These are phyloP conservation scores for Allolobophora icterica DNA, from an alignment of 2,888 invertebrate genomes.

Conservation along the genomic window DNA sequence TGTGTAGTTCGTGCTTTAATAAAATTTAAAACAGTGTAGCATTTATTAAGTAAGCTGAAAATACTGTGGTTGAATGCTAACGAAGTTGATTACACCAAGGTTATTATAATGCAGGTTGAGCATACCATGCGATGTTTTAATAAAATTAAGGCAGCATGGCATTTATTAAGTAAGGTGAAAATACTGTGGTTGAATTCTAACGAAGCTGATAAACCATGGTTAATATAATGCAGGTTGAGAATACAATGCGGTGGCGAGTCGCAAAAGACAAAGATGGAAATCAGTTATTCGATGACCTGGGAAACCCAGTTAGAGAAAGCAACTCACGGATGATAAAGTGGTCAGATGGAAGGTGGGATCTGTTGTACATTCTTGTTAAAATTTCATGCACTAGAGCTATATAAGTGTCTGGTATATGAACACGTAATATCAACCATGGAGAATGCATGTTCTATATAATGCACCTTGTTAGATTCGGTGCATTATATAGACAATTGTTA, in stretches of 20 bases:
- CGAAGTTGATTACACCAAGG: background rate
- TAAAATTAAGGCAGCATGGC: too few species aligned
- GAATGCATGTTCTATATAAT: background rate
- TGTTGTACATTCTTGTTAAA: background rate
- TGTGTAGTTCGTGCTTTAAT: too few species aligned
- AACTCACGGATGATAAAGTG: conserved; percentile 94
- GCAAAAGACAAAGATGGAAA: conserved; percentile 71
- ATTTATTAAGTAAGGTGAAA: background rate
- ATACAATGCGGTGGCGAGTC: conserved; percentile 94
- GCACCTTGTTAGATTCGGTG: too few species aligned
- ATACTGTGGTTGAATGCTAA: background rate
- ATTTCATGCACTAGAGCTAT: background rate
- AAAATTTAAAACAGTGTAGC: too few species aligned
- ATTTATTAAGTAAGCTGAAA: background rate
- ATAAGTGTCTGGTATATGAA: background rate
- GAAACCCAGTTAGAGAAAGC: conserved; percentile 83
- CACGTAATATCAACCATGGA: background rate
- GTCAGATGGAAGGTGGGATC: conserved; percentile 82
- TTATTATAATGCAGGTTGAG: conserved; percentile 74
- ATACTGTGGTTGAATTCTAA: background rate
- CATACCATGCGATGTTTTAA: conserved; percentile 80
- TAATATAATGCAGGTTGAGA: conserved; percentile 77
- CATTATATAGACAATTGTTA: too few species aligned
- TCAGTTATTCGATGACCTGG: conserved; percentile 56
- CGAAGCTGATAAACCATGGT: background rate